A percentile compares a stretch with the other conserved stretches of the same genome.
These are phyloP conservation scores for Tinamus major DNA, from an alignment of 2,797 vertebrate genomes.

Conservation along the genomic window DNA sequence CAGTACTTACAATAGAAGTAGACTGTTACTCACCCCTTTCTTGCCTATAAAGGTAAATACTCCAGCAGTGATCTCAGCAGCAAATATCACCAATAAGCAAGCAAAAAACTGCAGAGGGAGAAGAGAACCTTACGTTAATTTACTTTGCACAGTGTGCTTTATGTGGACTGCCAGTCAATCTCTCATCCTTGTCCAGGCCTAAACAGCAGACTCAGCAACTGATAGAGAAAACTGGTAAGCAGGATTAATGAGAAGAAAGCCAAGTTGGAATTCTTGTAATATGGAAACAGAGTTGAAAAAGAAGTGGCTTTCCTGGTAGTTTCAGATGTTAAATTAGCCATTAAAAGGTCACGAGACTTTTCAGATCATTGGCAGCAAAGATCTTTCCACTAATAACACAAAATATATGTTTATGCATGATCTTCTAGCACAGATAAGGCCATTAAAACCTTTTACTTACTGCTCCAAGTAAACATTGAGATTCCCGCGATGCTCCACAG, in stretches of 20 bases:
- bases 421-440: neutral
- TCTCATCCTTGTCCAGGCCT: neutral
- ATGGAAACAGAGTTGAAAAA: neutral
- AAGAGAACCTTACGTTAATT: slow-evolving; percentile 23
- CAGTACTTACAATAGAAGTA: neutral
- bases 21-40: slow-evolving; percentile 83
- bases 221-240: neutral
- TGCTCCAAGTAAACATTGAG: slow-evolving; percentile 93
- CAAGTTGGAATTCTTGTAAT: neutral
- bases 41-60: slow-evolving; percentile 96
- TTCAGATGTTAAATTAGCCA: neutral
- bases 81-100: slow-evolving; percentile 95
- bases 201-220: neutral
- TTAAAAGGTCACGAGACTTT: neutral
- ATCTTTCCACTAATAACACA: neutral
- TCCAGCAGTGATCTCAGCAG: slow-evolving; percentile 92
- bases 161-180: neutral
- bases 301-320: neutral
- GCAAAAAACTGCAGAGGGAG: slow-evolving; percentile 90
- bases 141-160: neutral
- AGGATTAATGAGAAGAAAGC: neutral
- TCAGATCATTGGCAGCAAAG: slow-evolving; percentile 1
- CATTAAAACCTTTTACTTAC: slow-evolving; percentile 82
- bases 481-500: slow-evolving; percentile 94
- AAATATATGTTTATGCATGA: neutral